Evolutionary conservation across 2,113 vertebrate genomes (phyloP).

Genomic region (Sterna hirundo): DNA sequence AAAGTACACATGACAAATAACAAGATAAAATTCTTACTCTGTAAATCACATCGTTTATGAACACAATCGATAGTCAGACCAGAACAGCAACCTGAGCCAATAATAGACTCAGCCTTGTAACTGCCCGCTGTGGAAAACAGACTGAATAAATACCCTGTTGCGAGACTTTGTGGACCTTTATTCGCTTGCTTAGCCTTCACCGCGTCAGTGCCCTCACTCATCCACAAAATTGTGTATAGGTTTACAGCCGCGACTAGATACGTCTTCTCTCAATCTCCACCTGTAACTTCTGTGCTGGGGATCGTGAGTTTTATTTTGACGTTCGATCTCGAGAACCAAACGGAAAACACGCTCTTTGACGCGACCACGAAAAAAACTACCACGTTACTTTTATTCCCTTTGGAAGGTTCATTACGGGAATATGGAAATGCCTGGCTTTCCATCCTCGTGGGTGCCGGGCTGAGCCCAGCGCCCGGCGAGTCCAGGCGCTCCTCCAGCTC

Average conservation of each 20-base stretch:
- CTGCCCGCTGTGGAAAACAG: background rate
- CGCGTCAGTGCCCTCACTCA: background rate
- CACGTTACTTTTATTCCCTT: background rate
- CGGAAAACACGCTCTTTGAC: fast-evolving
- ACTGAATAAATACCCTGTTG: background rate
- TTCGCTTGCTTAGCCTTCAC: background rate
- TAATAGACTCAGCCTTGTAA: background rate
- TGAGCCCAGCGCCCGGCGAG: background rate
- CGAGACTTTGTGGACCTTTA: background rate
- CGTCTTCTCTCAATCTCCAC: background rate
- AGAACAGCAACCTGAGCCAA: background rate
- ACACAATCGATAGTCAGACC: background rate
- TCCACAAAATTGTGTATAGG: background rate
- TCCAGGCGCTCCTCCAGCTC: background rate
- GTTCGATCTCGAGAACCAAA: background rate
- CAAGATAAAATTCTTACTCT: background rate
- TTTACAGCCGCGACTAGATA: background rate
- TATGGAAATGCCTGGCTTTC: fast-evolving
- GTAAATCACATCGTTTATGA: background rate
- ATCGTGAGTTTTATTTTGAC: background rate
- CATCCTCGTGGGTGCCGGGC: background rate
- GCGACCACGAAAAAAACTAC: background rate
- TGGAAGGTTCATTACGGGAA: background rate
- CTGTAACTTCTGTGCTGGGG: background rate
- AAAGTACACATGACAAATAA: background rate